Evolutionary conservation across 2,888 invertebrate species (phyloP).

Genomic region (Eristalis arbustorum): DNA sequence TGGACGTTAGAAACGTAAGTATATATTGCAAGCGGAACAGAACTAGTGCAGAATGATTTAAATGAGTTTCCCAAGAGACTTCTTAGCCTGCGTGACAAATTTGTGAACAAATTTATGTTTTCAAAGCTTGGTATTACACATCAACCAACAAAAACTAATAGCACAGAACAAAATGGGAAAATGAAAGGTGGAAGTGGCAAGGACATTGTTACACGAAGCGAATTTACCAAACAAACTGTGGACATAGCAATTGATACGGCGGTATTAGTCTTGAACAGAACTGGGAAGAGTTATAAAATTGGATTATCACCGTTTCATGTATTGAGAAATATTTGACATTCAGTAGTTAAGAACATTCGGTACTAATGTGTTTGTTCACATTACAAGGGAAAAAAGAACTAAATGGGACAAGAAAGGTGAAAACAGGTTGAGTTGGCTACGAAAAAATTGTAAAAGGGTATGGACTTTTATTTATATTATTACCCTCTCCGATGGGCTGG

Average conservation of each 20-base stretch:
- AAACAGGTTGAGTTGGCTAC: too few relatives aligned
- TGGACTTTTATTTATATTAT: too few relatives aligned
- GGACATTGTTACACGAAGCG: background rate
- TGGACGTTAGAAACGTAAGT: background rate
- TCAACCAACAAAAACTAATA: background rate
- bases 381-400: background rate
- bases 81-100: background rate
- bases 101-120: background rate
- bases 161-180: background rate
- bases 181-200: background rate
- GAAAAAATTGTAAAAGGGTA: too few relatives aligned
- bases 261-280: background rate
- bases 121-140: background rate
- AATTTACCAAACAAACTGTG: background rate
- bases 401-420: too few relatives aligned
- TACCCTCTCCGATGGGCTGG: too few relatives aligned
- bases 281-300: background rate
- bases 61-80: background rate
- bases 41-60: background rate
- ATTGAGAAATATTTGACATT: background rate
- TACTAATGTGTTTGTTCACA: background rate
- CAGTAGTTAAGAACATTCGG: background rate
- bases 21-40: background rate
- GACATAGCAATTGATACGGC: background rate
- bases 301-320: background rate